Evolutionary conservation across 2,888 invertebrate species (phyloP).

Genomic region (Brassicogethes aeneus): DNA sequence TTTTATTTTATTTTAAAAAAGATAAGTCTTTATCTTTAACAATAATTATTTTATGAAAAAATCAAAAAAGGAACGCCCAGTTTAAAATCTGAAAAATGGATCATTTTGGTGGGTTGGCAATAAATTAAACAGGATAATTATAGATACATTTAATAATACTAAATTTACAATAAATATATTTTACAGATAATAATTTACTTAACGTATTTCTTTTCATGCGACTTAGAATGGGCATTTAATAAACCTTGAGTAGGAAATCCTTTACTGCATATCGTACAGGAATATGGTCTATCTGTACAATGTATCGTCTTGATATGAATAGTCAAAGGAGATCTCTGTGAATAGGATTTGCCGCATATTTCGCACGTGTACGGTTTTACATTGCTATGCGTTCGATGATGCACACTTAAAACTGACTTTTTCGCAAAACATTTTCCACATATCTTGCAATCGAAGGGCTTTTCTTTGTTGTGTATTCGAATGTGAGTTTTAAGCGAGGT

Average conservation of each 20-base stretch:
- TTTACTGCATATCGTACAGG: slow-evolving; percentile 34
- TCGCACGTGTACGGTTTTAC: slow-evolving; percentile 38
- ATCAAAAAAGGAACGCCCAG: too few species aligned
- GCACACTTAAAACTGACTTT: slow-evolving; percentile 24
- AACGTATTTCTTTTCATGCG: too few species aligned
- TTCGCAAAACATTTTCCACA: slow-evolving; percentile 29
- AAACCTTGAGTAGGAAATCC: slow-evolving; percentile 30
- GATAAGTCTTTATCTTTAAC: too few species aligned
- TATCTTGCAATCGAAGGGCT: slow-evolving; percentile 25
- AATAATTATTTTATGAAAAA: too few species aligned
- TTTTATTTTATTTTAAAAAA: too few species aligned
- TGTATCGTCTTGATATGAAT: slow-evolving; percentile 42
- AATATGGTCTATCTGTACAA: slow-evolving; percentile 52
- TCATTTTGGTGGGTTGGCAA: too few species aligned
- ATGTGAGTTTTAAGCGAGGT: slow-evolving; percentile 11
- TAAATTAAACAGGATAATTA: too few species aligned
- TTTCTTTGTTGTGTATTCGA: slow-evolving; percentile 26
- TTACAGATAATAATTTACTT: too few species aligned
- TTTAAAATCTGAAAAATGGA: too few species aligned
- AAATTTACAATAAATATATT: too few species aligned
- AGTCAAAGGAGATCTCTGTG: slow-evolving; percentile 33
- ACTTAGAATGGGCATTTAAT: slow-evolving; percentile 27
- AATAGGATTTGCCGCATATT: slow-evolving; percentile 49
- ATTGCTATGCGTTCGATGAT: slow-evolving; percentile 25
- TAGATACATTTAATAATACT: too few species aligned